phyloP scores from a whole-genome alignment of 2,888 invertebrate genomes.

The Bombylius major region DNA sequence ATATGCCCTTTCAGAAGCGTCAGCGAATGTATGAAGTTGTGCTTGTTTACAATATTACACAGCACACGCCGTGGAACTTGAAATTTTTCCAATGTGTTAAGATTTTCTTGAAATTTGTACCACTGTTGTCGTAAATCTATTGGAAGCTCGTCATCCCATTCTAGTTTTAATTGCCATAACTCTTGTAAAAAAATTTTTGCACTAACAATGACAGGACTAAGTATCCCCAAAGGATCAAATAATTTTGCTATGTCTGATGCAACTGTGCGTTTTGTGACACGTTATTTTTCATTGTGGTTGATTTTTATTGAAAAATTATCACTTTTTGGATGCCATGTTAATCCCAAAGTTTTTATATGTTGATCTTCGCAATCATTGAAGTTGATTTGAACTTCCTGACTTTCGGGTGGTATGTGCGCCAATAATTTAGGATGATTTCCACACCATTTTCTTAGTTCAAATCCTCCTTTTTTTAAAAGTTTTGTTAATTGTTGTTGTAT shows the following conservation, averaged over 20 bases:
- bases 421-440: neutral
- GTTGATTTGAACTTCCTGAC: neutral
- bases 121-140: neutral
- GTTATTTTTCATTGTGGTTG: neutral
- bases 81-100: neutral
- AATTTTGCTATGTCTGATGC: neutral
- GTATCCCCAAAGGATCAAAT: constrained; percentile 3
- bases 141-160: constrained; percentile 7
- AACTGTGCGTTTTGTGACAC: neutral
- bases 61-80: neutral
- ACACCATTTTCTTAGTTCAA: constrained; percentile 1
- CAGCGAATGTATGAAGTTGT: constrained; percentile 13
- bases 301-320: neutral
- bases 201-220: neutral
- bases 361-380: neutral
- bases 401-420: neutral
- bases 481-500: neutral
- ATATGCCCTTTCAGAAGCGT: constrained; percentile 15
- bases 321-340: neutral
- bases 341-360: neutral
- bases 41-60: neutral
- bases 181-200: constrained; percentile 7
- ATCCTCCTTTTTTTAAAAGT: neutral
- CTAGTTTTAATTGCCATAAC: neutral
- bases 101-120: neutral